A percentile compares a stretch with the other conserved stretches of the same genome.
These are phyloP conservation scores for Clusia tigrina DNA, from an alignment of 2,888 invertebrate species.

Conservation along the genomic window DNA sequence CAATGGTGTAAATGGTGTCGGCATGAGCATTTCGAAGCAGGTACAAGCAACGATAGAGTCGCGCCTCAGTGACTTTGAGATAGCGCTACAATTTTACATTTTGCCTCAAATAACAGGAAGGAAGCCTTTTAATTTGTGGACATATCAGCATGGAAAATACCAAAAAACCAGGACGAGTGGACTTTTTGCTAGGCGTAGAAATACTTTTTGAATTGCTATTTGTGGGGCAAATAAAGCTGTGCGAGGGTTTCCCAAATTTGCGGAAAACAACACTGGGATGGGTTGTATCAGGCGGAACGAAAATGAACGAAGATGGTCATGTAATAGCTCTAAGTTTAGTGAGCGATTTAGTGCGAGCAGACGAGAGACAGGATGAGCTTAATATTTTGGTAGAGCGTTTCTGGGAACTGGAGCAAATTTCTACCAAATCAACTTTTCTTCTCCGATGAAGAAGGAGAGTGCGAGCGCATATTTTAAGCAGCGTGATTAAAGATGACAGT, in stretches of 20 bases:
- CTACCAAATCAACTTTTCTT: background rate
- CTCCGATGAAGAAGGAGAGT: background rate
- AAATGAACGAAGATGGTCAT: too few species aligned
- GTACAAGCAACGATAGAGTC: constrained; percentile 16
- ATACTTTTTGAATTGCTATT: too few species aligned
- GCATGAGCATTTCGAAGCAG: constrained; percentile 15
- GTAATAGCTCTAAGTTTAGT: too few species aligned
- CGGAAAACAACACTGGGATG: background rate
- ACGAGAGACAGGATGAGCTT: too few species aligned
- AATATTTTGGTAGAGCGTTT: background rate
- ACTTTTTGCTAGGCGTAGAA: constrained; percentile 6
- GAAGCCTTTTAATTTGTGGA: constrained; percentile 20
- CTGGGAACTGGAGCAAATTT: too few species aligned
- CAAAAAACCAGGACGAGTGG: constrained; percentile 9
- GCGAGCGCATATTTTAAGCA: background rate
- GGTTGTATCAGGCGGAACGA: background rate
- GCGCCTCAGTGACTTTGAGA: too few species aligned
- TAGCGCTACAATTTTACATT: constrained; percentile 6
- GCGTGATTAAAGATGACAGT: background rate
- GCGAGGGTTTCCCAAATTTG: too few species aligned
- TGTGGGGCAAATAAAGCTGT: background rate
- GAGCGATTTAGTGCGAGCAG: too few species aligned
- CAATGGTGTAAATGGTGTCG: constrained; percentile 12
- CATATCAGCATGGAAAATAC: constrained; percentile 18
- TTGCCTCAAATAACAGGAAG: constrained; percentile 13